Conservation (phyloP, 2,888 invertebrate genomes). For the Gonocerus acuteangulatus region DNA sequence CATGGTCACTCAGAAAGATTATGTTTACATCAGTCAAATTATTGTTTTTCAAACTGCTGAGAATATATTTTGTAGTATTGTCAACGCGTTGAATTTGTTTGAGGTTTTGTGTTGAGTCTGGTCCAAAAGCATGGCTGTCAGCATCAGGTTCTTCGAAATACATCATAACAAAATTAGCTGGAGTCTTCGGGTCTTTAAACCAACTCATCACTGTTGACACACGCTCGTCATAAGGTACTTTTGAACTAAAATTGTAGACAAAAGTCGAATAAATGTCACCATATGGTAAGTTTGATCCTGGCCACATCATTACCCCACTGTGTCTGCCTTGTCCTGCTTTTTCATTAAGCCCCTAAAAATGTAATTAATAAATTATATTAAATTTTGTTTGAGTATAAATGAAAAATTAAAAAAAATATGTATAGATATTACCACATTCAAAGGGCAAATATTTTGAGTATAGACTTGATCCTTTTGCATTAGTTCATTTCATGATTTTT, state of each 20-base stretch:
- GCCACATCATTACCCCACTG: slow-evolving; percentile 66
- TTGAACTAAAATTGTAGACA: slow-evolving; percentile 38
- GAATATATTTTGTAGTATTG: slow-evolving; percentile 51
- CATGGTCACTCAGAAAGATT: slow-evolving; percentile 65
- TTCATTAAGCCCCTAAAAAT: slow-evolving; percentile 52
- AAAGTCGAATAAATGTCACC: slow-evolving; percentile 46
- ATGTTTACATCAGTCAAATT: slow-evolving; percentile 52
- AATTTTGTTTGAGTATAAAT: no score
- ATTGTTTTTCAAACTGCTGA: slow-evolving; percentile 46
- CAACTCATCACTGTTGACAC: slow-evolving; percentile 54
- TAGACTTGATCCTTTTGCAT: no score
- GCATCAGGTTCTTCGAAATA: slow-evolving; percentile 66
- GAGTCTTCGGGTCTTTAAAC: slow-evolving; percentile 51
- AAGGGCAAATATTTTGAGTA: no score
- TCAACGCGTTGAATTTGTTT: slow-evolving; percentile 48
- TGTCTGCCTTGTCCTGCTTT: slow-evolving; percentile 43
- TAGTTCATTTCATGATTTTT: no score
- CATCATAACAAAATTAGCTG: slow-evolving; percentile 60
- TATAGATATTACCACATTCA: no score
- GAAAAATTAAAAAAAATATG: no score
- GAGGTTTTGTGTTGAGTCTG: slow-evolving; percentile 45
- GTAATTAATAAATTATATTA: neutral
- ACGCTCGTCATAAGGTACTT: slow-evolving; percentile 46
- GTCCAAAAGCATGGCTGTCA: slow-evolving; percentile 55
- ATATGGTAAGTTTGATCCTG: slow-evolving; percentile 52